phyloP scores from a whole-genome alignment of 2,113 vertebrate species.

The Emydocephalus ijimae region DNA sequence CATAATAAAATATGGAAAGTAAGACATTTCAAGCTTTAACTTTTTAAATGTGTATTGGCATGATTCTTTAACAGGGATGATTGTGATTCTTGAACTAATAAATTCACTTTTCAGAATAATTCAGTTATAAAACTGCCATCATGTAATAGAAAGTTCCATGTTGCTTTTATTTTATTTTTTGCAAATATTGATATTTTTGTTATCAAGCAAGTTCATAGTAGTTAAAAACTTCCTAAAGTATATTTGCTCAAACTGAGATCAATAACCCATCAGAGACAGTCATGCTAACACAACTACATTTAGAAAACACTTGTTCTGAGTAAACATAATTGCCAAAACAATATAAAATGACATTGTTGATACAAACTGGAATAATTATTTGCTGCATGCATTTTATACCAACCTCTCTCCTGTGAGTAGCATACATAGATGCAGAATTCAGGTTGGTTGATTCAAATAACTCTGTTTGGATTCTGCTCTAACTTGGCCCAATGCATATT shows the following conservation, averaged over 20 bases:
- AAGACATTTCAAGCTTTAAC: slow-evolving; percentile 63
- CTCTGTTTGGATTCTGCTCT: background rate
- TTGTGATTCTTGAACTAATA: slow-evolving; percentile 62
- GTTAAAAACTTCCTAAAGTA: slow-evolving; percentile 32
- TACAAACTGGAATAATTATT: background rate
- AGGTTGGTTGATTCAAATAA: background rate
- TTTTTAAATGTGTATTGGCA: slow-evolving; percentile 63
- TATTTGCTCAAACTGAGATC: slow-evolving; percentile 27
- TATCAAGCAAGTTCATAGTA: slow-evolving; percentile 41
- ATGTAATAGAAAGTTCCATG: slow-evolving; percentile 54
- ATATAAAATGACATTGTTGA: background rate
- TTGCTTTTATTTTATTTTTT: background rate
- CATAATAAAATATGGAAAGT: slow-evolving; percentile 53
- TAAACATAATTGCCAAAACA: background rate
- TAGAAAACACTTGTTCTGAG: background rate
- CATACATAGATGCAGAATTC: background rate
- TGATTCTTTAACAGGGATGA: slow-evolving; percentile 68
- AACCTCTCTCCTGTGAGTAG: background rate
- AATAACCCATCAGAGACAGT: slow-evolving; percentile 1
- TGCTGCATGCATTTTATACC: background rate
- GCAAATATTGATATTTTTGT: slow-evolving; percentile 34
- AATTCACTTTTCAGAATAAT: slow-evolving; percentile 72
- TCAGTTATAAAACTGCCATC: slow-evolving; percentile 67
- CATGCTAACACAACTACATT: background rate
- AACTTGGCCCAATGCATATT: background rate